Evolutionary conservation across 2,888 invertebrate genomes (phyloP), one percentile per base, ranked within the genome.

Genomic region (Ernsta delagoae): DNA sequence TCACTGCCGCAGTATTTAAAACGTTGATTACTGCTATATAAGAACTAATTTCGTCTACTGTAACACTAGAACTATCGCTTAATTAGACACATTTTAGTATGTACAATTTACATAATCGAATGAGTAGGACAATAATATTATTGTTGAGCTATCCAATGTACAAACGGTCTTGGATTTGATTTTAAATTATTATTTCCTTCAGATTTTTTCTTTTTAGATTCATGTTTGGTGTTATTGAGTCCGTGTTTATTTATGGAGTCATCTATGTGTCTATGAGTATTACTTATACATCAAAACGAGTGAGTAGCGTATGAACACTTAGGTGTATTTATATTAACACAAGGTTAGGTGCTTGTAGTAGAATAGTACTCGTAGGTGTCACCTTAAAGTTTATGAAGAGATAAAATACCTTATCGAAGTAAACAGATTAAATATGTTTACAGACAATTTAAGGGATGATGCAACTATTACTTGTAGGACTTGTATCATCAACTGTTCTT

Each of bases 371-470:
- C 31, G 45, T 45, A n/a, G 5, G 5, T 45, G 61, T 50, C 61
- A 61, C 36, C 50, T 50, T 61, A 50, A 45, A 36, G 61, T 50
- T 61, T 50, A 50, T 50, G 4, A 41, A 39, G 24, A 11, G 39
- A 53, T 39, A 41, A 53, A 41, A 62, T 16, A 8, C 11, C 11
- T 62, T 50, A 62, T 62, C 62, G 41, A 62, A 39, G 39, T 62
- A 41, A 50, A 62, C 24, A 41, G 62, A 53, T 53, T 53, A 16
- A 48, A 36, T 7, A 61, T 50, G 7, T 53, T 39, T 39, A 53
- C 24, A 11, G 5, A 7, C 16, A 24, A 63, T 63, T 63, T 63
- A 63, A 54, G 8, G 63, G 54, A 54, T 63, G 63, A 63, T 63
- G 63, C 39, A 63, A 63, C 41, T 31, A n/a, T 54, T 54, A 11